Base-by-base conservation (phyloP, 2,888 invertebrate species). In the Mechanitis mazaeus region DNA sequence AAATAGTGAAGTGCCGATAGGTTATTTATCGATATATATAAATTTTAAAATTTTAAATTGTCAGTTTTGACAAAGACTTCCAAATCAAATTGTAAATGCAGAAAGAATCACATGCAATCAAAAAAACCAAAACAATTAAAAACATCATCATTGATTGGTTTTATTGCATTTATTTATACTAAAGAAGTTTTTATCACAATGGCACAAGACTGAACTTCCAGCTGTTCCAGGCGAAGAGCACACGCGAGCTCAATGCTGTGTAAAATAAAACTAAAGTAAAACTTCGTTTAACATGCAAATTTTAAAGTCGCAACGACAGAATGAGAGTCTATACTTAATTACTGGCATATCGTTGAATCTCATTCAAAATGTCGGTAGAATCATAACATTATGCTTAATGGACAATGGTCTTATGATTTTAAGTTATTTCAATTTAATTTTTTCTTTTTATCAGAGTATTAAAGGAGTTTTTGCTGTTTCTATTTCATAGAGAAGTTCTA, bases 281-380 rank as follows among this genome's bases (percentile, higher is more conserved):
- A 85, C 86, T 89, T 90, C 89, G 90, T 89, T 90, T 90, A 90
- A 90, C 89, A 90, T 90, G 90, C 89, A 90, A 90, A 90, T 90
- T 89, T 90, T 87, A 90, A 81, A 90, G 85, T 84, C 79, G 75
- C 84, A 81, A 78, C 80, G 87, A 90, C 88, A 85, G 86, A 86
- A 88, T 87, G 85, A 85, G 83, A 85, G 87, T 85, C 84, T 83
- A 89, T 90, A 88, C 88, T 90, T 90, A 90, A 90, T 90, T 90
- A 90, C 88, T 85, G 78, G 73, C 81, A 86, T 89, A 90, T 90
- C 89, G 84, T 83, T 87, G 85, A 87, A 90, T 89, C 88, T 86
- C 74, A 68, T 72, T 73, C 72, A 77, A 75, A 76, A 80, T 74
- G 85, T 80, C 82, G 79, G 84, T 81, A 81, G 80, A 77, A 72